Evolutionary conservation across 2,797 vertebrate species (phyloP).

Genomic region (Steatocranus sp.): DNA sequence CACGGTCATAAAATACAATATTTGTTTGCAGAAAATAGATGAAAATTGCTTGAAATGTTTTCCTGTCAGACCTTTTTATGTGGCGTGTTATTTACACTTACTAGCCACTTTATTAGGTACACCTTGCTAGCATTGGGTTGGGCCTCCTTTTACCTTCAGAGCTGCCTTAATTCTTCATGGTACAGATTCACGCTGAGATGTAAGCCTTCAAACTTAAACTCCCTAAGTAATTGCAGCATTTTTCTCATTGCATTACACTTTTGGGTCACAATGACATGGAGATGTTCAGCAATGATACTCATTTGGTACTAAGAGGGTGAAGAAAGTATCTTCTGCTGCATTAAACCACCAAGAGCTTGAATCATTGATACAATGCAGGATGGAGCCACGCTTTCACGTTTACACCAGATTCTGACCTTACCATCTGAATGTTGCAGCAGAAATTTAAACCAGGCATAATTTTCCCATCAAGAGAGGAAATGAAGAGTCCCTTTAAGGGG

Average conservation of each 20-base stretch:
- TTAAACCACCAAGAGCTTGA: background rate
- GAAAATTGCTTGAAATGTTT: background rate
- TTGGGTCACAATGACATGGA: background rate
- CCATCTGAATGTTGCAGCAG: background rate
- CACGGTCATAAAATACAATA: background rate
- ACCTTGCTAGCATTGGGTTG: background rate
- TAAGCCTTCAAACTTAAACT: background rate
- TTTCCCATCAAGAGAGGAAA: background rate
- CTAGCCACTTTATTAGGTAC: background rate
- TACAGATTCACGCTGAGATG: background rate
- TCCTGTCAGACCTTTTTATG: constrained; percentile 21
- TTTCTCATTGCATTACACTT: background rate
- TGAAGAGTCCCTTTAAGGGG: fast-evolving
- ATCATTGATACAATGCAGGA: background rate
- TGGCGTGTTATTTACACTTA: background rate
- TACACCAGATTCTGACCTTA: background rate
- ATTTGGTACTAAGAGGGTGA: background rate
- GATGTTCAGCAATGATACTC: background rate
- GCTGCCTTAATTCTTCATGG: background rate
- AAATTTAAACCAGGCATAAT: background rate
- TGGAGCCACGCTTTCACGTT: background rate
- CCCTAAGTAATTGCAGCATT: background rate
- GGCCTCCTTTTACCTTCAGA: background rate
- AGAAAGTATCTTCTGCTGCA: background rate
- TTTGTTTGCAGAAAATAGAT: background rate